Evolutionary conservation across 1,140 invertebrate genomes (phyloP).

Genomic region (Aleiodes sp.): DNA sequence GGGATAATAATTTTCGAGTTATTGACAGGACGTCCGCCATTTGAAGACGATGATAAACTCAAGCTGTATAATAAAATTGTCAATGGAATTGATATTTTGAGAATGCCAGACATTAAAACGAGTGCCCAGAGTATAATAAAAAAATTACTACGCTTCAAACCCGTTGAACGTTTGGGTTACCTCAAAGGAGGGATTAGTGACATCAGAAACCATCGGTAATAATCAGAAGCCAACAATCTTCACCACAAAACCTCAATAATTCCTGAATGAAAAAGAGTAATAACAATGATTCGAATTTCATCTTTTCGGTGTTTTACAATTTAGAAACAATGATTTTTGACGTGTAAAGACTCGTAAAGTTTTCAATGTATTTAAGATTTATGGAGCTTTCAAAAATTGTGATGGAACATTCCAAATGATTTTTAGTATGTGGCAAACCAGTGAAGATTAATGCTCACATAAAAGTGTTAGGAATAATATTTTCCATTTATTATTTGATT

Average conservation of each 20-base stretch:
- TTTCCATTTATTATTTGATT: too few species aligned
- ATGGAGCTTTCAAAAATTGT: too few species aligned
- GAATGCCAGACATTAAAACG: conserved; percentile 69
- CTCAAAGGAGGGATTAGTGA: conserved; percentile 72
- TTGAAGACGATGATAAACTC: conserved; percentile 82
- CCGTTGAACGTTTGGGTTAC: conserved; percentile 75
- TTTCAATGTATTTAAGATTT: too few species aligned
- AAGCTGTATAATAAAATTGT: conserved; percentile 87
- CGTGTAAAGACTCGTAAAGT: too few species aligned
- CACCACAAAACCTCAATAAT: not conserved
- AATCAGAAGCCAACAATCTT: conserved; percentile 12
- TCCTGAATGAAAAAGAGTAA: conserved; percentile 1
- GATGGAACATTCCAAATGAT: too few species aligned
- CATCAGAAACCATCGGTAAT: conserved; percentile 74
- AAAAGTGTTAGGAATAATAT: too few species aligned
- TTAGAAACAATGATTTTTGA: too few species aligned
- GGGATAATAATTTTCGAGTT: conserved; percentile 85
- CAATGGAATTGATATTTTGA: conserved; percentile 79
- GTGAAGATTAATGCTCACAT: too few species aligned
- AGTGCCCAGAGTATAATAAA: conserved; percentile 69
- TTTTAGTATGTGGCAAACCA: too few species aligned
- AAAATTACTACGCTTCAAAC: conserved; percentile 70
- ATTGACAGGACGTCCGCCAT: conserved; percentile 77
- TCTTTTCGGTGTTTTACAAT: too few species aligned
- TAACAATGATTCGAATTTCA: conserved; percentile 1